Conservation (phyloP, 2,113 vertebrate species). For the Tylochromis polylepis region DNA sequence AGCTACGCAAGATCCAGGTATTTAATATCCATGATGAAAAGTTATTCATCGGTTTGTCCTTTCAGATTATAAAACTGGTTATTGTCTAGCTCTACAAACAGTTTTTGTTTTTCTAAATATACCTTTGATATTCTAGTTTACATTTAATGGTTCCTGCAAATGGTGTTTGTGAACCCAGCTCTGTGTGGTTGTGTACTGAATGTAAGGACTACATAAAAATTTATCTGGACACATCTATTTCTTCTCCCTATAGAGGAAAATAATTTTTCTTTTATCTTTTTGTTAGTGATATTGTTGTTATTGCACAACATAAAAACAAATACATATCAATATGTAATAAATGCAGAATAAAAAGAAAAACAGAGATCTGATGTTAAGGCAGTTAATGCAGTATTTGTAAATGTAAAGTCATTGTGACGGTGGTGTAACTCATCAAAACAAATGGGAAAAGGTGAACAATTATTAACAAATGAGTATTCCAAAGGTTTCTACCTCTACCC, state of each 20-base stretch:
- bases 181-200: background rate
- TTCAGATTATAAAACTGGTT: background rate
- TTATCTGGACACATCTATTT: background rate
- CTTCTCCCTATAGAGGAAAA: background rate
- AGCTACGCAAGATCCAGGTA: slow-evolving; percentile 92
- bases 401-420: background rate
- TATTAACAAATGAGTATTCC: background rate
- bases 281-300: background rate
- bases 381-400: background rate
- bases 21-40: background rate
- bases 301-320: background rate
- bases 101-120: background rate
- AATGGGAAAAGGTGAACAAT: background rate
- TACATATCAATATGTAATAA: background rate
- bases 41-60: background rate
- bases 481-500: background rate
- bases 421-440: background rate
- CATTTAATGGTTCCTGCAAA: background rate
- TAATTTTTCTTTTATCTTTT: background rate
- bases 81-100: background rate
- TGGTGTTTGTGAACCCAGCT: background rate
- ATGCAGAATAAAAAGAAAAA: background rate
- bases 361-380: background rate
- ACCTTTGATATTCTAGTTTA: background rate
- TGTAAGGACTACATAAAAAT: background rate